phyloP scores from a whole-genome alignment of 2,888 invertebrate genomes.

The Acleris sparsana region DNA sequence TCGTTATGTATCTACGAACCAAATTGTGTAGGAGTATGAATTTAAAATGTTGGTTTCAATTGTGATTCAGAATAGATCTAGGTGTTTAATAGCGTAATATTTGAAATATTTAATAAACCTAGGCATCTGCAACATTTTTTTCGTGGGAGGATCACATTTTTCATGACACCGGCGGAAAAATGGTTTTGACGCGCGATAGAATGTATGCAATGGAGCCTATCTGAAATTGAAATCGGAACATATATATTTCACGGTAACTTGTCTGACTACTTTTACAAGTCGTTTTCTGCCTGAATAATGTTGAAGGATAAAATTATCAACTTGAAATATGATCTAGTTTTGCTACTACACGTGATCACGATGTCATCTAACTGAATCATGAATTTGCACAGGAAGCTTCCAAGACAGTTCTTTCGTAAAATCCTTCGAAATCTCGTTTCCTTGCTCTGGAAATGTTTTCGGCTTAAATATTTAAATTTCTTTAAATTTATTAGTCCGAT shows the following conservation, averaged over 20 bases:
- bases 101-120: constrained; percentile 7
- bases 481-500: constrained; percentile 7
- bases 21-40: no score
- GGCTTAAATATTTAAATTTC: neutral
- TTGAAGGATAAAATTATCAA: neutral
- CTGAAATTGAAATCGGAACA: constrained; percentile 31
- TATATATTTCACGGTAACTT: constrained; percentile 17
- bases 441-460: neutral
- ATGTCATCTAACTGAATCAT: no score
- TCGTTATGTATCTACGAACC: no score
- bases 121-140: neutral
- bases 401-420: neutral
- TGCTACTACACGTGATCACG: no score
- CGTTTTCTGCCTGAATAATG: neutral
- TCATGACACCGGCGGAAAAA: constrained; percentile 26
- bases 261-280: constrained; percentile 2
- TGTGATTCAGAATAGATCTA: no score
- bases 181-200: constrained; percentile 15
- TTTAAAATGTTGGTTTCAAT: no score
- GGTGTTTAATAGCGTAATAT: neutral
- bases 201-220: constrained; percentile 20
- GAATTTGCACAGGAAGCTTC: no score
- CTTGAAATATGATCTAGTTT: neutral
- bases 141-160: constrained; percentile 8
- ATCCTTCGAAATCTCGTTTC: neutral